These are phyloP conservation scores for Pyrgilauda ruficollis DNA, from an alignment of 2,113 vertebrate species.

Conservation along the genomic window DNA sequence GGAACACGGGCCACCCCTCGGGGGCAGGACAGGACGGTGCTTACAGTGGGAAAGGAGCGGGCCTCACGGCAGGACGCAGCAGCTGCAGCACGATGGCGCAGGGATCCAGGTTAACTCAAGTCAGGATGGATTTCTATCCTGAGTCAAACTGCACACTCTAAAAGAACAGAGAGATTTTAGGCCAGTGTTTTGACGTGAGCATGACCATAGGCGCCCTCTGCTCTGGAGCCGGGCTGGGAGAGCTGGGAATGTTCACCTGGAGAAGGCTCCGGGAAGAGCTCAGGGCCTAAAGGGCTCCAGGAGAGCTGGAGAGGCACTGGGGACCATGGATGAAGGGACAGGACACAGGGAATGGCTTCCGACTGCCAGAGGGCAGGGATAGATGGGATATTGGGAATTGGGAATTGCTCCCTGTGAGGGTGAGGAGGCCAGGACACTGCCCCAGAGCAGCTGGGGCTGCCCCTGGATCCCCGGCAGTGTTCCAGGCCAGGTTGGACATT, in stretches of 20 bases:
- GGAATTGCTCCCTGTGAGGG: rapidly evolving
- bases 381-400: neutral
- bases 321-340: neutral
- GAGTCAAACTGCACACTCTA: neutral
- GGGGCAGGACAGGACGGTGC: neutral
- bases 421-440: neutral
- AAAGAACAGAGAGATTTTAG: neutral
- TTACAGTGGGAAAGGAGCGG: neutral
- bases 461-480: neutral
- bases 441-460: neutral
- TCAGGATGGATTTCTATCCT: neutral
- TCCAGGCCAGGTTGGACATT: neutral
- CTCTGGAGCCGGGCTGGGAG: neutral
- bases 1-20: rapidly evolving
- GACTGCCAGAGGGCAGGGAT: neutral
- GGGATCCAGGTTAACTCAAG: neutral
- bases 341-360: neutral
- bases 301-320: neutral
- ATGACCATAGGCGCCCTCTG: too few species aligned
- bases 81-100: neutral
- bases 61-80: neutral
- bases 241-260: rapidly evolving
- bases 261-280: neutral
- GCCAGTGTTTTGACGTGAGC: neutral
- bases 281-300: neutral